A percentile compares a stretch with the other conserved stretches of the same genome.
Evolutionary conservation across 2,797 vertebrate species (phyloP).

Genomic region (Cichlasoma orientale): DNA sequence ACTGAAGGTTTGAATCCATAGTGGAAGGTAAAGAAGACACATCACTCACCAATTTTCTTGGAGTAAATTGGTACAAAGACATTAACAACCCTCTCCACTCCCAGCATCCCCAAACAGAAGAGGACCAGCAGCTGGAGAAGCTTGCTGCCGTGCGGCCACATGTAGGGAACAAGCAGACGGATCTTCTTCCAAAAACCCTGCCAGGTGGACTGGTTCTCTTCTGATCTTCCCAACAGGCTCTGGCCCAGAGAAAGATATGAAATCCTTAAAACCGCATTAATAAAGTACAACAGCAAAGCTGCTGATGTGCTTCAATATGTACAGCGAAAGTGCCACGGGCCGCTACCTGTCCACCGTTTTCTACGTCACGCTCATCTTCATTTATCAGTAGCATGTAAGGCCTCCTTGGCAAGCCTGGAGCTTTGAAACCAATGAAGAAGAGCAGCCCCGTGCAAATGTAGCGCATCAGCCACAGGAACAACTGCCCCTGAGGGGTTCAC

Average conservation of each 20-base stretch:
- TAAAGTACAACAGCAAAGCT: not conserved
- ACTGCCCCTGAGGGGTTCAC: constrained; percentile 84
- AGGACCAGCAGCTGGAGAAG: constrained; percentile 89
- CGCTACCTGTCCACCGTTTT: constrained; percentile 76
- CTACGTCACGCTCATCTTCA: constrained; percentile 90
- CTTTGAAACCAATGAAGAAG: constrained; percentile 89
- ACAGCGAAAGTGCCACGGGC: not conserved
- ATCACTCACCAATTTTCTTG: constrained; percentile 89
- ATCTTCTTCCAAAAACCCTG: constrained; percentile 86
- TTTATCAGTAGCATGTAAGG: constrained; percentile 91
- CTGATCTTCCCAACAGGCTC: constrained; percentile 75
- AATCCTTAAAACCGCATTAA: fast-evolving
- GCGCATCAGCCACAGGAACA: constrained; percentile 89
- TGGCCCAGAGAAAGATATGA: constrained; percentile 34
- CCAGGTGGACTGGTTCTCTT: constrained; percentile 87
- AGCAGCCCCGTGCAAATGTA: constrained; percentile 86
- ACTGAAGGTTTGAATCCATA: not conserved
- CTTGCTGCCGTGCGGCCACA: constrained; percentile 88
- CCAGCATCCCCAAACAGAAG: constrained; percentile 89
- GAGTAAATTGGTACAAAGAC: constrained; percentile 95
- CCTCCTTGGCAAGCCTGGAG: constrained; percentile 88
- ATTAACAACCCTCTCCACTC: constrained; percentile 88
- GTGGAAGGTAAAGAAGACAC: fast-evolving
- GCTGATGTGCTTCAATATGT: fast-evolving
- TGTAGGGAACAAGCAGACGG: constrained; percentile 86